phyloP scores from a whole-genome alignment of 2,888 invertebrate genomes.

The Phasia obesa region DNA sequence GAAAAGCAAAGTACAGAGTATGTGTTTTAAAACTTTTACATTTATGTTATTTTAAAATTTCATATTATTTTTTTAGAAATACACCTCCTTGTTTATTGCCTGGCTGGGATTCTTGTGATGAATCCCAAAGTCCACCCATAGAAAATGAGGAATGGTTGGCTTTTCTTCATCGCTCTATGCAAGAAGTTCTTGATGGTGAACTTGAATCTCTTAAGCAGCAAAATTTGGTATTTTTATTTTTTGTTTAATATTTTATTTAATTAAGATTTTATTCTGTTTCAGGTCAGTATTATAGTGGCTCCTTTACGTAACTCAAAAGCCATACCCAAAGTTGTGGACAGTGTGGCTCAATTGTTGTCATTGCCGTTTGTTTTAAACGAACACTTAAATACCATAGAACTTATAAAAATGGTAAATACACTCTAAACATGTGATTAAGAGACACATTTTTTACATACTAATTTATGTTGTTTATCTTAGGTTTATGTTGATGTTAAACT shows the following conservation, averaged over 20 bases:
- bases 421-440: neutral
- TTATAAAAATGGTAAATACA: slow-evolving; percentile 80
- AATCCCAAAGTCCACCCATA: slow-evolving; percentile 86
- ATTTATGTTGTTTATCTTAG: slow-evolving; percentile 79
- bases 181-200: slow-evolving; percentile 91
- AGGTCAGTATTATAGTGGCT: slow-evolving; percentile 85
- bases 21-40: slow-evolving; percentile 53
- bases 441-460: neutral
- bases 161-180: slow-evolving; percentile 90
- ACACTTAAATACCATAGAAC: slow-evolving; percentile 82
- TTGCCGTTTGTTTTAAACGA: slow-evolving; percentile 85
- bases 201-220: slow-evolving; percentile 88
- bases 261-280: slow-evolving; percentile 70
- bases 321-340: slow-evolving; percentile 85
- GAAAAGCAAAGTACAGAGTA: slow-evolving; percentile 79
- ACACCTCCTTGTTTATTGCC: slow-evolving; percentile 80
- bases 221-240: slow-evolving; percentile 84
- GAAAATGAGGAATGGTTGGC: slow-evolving; percentile 94
- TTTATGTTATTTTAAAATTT: neutral
- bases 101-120: slow-evolving; percentile 83
- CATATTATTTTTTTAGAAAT: slow-evolving; percentile 74
- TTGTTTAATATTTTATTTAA: slow-evolving; percentile 56
- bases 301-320: slow-evolving; percentile 86
- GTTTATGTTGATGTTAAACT: slow-evolving; percentile 92
- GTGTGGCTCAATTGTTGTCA: slow-evolving; percentile 86